Base-by-base conservation (phyloP, 2,797 vertebrate genomes). In the Delichon dasypus region DNA sequence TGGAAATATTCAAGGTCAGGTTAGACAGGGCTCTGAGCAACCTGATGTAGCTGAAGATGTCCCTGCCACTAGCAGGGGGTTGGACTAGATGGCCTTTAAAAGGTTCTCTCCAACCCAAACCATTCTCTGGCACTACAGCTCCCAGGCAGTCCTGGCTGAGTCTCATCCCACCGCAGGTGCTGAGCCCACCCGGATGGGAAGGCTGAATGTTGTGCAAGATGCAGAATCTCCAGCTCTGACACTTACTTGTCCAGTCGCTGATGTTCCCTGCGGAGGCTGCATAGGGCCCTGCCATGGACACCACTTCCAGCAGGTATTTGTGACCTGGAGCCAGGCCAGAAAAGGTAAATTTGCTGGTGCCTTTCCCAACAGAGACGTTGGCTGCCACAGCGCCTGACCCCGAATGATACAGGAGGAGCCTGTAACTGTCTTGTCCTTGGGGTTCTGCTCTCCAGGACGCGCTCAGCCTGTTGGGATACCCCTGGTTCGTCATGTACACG, bases 161-260 rank as follows among this genome's bases (percentile, higher is more conserved):
- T 9, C 34, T 48, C 64, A 45, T 64, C 57, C 38, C 53, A 32
- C 62, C 0, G 0, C 29, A 16, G 44, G 23, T 22, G 27, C 48
- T 73, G 68, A 76, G 64, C 40, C 72, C 42, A 11, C 9, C 45
- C 40, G 8, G 8, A 19, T 13, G 15, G 36, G 58, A 42, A 86
- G 20, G 36, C 30, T 70, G 47, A 71, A 22, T 42, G 4, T 53
- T 3, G 0, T 4, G 14, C 32, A 17, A 7, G 42, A 15, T 9
- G 21, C 38, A 50, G 32, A 18, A 47, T 14, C 7, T 27, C 20
- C 20, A 9, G 47, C 47, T 70, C 61, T 74, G 44, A 27, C 67
- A 96, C 97, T 97, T 81, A 98, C 97, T 75, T 25, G 97, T 97
- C 97, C 97, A 97, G 67, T 96, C 84, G 0, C 97, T 96, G 85